Conservation (phyloP, 2,888 invertebrate genomes). For the Spatulosminthurus flaviceps region DNA sequence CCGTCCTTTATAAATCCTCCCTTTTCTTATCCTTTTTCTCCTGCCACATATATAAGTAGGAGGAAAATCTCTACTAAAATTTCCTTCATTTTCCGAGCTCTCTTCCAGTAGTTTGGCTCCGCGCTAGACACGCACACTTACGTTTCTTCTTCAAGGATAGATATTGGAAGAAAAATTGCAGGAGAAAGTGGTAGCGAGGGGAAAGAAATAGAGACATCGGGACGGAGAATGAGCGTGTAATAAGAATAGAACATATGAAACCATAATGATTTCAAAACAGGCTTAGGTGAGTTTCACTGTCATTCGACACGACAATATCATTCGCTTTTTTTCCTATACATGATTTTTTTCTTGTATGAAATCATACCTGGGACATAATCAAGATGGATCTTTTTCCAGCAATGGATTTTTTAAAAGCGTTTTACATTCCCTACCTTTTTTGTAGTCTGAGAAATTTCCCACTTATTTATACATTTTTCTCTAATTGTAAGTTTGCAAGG, state of each 20-base stretch:
- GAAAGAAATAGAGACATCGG: not conserved
- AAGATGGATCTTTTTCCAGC: constrained; percentile 1
- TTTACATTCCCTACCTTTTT: no score
- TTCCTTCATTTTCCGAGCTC: not conserved
- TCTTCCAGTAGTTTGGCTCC: not conserved
- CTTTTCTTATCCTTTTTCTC: constrained; percentile 32
- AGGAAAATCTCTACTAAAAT: constrained; percentile 16
- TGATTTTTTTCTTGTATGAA: not conserved
- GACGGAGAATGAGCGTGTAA: not conserved
- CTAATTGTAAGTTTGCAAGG: no score
- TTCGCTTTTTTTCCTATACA: not conserved
- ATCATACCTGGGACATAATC: not conserved
- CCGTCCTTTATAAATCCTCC: constrained; percentile 38
- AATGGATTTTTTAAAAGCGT: no score
- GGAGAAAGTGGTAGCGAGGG: not conserved
- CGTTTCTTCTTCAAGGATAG: not conserved
- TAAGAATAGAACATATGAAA: not conserved
- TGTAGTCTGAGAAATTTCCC: no score
- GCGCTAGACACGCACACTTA: not conserved
- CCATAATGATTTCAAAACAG: not conserved
- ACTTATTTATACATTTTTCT: no score
- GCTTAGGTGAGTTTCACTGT: constrained; percentile 8
- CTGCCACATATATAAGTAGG: no score
- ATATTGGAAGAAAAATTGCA: not conserved
- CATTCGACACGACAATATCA: not conserved